phyloP scores from a whole-genome alignment of 2,888 invertebrate species.

The Steinernema scapterisci region DNA sequence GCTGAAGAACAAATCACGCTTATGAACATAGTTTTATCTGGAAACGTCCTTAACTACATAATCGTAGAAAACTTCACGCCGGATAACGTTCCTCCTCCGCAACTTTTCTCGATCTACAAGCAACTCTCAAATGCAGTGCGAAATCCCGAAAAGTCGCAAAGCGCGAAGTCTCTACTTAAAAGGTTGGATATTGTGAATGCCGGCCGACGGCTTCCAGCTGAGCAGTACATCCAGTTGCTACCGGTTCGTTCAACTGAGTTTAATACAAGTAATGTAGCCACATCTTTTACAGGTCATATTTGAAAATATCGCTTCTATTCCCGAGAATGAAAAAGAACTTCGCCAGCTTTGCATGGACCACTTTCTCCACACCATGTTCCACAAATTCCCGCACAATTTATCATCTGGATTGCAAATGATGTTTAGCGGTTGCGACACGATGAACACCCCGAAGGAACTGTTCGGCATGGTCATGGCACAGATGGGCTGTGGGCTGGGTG shows the following conservation, averaged over 20 bases:
- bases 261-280: too few species aligned
- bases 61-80: slow-evolving; percentile 46
- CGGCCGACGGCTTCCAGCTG: slow-evolving; percentile 55
- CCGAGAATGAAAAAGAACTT: slow-evolving; percentile 34
- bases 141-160: slow-evolving; percentile 38
- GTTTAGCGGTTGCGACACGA: slow-evolving; percentile 54
- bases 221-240: slow-evolving; percentile 62
- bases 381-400: slow-evolving; percentile 62
- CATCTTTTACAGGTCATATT: slow-evolving; percentile 42
- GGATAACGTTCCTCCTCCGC: slow-evolving; percentile 56
- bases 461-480: slow-evolving; percentile 48
- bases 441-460: slow-evolving; percentile 51
- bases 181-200: slow-evolving; percentile 59
- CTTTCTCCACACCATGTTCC: slow-evolving; percentile 60
- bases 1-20: slow-evolving; percentile 59
- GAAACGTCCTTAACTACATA: slow-evolving; percentile 47
- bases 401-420: slow-evolving; percentile 53
- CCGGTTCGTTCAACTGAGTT: slow-evolving; percentile 51
- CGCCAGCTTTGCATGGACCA: slow-evolving; percentile 57
- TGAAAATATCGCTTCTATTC: slow-evolving; percentile 43
- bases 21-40: slow-evolving; percentile 60
- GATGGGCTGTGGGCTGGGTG: slow-evolving; percentile 41
- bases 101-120: slow-evolving; percentile 52
- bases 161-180: slow-evolving; percentile 44
- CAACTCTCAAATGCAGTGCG: slow-evolving; percentile 43